Conservation (phyloP, 1,140 invertebrate genomes). For the Chironomus tepperi region DNA sequence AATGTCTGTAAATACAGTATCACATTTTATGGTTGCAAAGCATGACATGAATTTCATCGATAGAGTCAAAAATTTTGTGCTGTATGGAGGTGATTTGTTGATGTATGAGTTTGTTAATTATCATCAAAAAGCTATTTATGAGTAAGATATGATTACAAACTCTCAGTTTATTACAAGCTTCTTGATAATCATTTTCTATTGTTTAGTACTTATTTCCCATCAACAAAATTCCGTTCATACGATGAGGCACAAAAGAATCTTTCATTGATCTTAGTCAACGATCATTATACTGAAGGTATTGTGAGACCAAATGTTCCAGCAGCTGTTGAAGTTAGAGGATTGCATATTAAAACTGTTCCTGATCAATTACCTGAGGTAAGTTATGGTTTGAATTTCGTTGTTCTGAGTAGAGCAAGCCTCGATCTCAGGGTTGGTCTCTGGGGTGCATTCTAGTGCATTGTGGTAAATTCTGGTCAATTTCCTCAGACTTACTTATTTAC, state of each 20-base stretch:
- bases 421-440: no score
- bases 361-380: constrained; percentile 34
- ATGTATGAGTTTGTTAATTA: constrained; percentile 26
- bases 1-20: constrained; percentile 31
- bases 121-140: not conserved
- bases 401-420: no score
- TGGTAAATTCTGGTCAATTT: no score
- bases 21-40: constrained; percentile 12
- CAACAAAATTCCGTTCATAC: constrained; percentile 30
- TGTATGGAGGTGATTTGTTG: not conserved
- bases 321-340: constrained; percentile 40
- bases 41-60: constrained; percentile 23
- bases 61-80: constrained; percentile 23
- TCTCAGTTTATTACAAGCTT: not conserved
- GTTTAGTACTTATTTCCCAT: constrained; percentile 28
- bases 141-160: not conserved
- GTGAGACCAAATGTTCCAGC: constrained; percentile 36
- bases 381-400: no score
- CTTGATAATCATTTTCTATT: not conserved
- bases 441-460: no score
- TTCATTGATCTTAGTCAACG: constrained; percentile 32
- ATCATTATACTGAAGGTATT: constrained; percentile 35
- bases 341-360: constrained; percentile 36
- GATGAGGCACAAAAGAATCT: constrained; percentile 31
- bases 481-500: no score